These are phyloP conservation scores for Drosophila atripex DNA, from an alignment of 2,888 invertebrate genomes.

Conservation along the genomic window DNA sequence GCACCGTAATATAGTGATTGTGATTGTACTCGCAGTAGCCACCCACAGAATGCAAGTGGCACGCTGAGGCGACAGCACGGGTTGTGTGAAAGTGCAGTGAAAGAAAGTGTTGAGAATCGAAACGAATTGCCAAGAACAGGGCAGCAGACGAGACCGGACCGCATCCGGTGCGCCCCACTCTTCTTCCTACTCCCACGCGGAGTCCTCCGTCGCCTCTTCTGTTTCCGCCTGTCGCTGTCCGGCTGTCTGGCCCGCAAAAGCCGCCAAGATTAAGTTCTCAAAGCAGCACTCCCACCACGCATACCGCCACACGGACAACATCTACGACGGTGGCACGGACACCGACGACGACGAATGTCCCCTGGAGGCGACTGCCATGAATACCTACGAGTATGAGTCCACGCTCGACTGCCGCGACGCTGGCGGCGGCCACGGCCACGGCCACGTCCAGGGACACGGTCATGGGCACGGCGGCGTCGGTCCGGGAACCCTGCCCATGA, in stretches of 20 bases:
- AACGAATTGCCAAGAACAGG: background rate
- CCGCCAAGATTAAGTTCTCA: constrained; percentile 83
- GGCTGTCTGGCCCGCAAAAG: constrained; percentile 65
- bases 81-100: constrained; percentile 1
- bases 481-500: constrained; percentile 65
- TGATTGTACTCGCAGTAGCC: constrained; percentile 13
- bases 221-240: constrained; percentile 48
- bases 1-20: constrained; percentile 3
- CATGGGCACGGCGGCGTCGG: constrained; percentile 40
- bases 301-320: constrained; percentile 82
- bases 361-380: constrained; percentile 82
- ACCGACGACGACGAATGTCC: constrained; percentile 84
- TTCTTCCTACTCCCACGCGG: constrained; percentile 20
- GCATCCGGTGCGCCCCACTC: constrained; percentile 1
- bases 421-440: constrained; percentile 73
- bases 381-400: constrained; percentile 84
- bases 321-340: constrained; percentile 83
- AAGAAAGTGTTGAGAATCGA: constrained; percentile 5
- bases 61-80: constrained; percentile 1
- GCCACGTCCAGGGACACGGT: constrained; percentile 24
- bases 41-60: background rate
- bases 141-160: background rate
- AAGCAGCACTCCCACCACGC: constrained; percentile 82
- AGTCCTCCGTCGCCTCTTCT: constrained; percentile 19
- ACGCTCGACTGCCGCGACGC: constrained; percentile 84